A percentile compares a stretch with the other conserved stretches of the same genome.
Conservation (phyloP, 2,113 vertebrate genomes). For the Menura novaehollandiae region DNA sequence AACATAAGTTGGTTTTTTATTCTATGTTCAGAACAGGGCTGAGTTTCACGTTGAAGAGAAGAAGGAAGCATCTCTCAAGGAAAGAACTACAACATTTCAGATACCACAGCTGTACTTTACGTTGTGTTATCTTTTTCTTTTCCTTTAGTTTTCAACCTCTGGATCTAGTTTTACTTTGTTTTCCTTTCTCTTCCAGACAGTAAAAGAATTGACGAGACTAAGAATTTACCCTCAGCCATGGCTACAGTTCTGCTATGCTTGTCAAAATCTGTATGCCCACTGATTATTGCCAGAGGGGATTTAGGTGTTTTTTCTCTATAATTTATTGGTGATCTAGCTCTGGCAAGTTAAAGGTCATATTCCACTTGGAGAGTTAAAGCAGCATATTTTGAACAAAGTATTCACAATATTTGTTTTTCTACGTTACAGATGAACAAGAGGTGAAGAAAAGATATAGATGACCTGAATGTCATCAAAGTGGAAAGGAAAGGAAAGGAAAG, state of each 20-base stretch:
- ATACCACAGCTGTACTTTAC: slow-evolving; percentile 35
- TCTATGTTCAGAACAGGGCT: not conserved
- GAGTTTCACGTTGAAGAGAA: not conserved
- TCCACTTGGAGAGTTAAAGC: not conserved
- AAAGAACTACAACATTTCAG: slow-evolving; percentile 17
- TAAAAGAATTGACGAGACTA: slow-evolving; percentile 55
- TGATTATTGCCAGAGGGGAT: slow-evolving; percentile 36
- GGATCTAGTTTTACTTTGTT: slow-evolving; percentile 31
- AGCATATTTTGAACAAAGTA: not conserved
- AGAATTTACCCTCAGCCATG: slow-evolving; percentile 33
- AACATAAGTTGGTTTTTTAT: not conserved
- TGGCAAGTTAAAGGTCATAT: slow-evolving; percentile 2
- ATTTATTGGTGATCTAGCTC: slow-evolving; percentile 13
- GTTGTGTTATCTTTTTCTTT: not conserved
- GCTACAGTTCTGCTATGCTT: slow-evolving; percentile 44
- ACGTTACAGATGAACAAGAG: not conserved
- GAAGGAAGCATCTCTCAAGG: not conserved
- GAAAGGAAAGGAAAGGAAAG: not conserved
- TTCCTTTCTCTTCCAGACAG: slow-evolving; percentile 42
- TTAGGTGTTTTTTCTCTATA: not conserved
- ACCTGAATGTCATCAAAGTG: not conserved
- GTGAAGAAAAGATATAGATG: not conserved
- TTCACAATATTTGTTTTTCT: not conserved
- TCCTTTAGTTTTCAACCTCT: not conserved
- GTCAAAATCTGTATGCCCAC: slow-evolving; percentile 56